Evolutionary conservation across 2,113 vertebrate genomes (phyloP), one percentile per base, ranked within the genome.

Genomic region (Edolisoma coerulescens): DNA sequence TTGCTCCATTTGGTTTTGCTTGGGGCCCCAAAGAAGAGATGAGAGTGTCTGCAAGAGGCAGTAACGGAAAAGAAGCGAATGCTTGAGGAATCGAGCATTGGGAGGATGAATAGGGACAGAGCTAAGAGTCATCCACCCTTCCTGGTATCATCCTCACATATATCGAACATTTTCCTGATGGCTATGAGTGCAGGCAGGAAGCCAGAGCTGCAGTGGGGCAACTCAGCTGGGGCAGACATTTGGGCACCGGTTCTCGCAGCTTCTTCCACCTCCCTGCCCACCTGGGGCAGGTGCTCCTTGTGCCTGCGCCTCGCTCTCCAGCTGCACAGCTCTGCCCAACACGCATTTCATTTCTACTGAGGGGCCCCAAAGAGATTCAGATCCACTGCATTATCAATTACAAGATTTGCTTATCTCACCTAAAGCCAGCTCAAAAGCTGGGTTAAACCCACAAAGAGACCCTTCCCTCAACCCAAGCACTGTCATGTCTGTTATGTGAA

Each of bases 201-300:
- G 52, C 37, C 49, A 68, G 21, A 56, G 33, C 14, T 27, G 28
- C 27, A 39, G 30, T 26, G 0, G 1, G 44, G 26, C 16, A 85
- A 42, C 16, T 59, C 49, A 59, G 18, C 17, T 39, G 21, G 26
- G 0, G 0, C 26, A 50, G 61, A 26, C 0, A 0, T 59, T 45
- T 49, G 47, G 42, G 24, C 41, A 32, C 5, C 0, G 0, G 18
- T 35, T 11, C 23, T 39, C 1, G 1, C 9, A 45, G 50, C 19
- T 23, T 49, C 35, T 26, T 26, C 30, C 6, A 5, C 7, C 33
- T 35, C n/a, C 11, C 50, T 12, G 28, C 52, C n/a, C 0, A 2
- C 19, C 35, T 1, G 0, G 5, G 7, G 39, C 37, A 78, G 26
- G 23, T 27, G 53, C 24, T 59, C 5, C 6, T 33, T 37, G 4